Evolutionary conservation across 2,888 invertebrate species (phyloP).

Genomic region (Autographa gamma): DNA sequence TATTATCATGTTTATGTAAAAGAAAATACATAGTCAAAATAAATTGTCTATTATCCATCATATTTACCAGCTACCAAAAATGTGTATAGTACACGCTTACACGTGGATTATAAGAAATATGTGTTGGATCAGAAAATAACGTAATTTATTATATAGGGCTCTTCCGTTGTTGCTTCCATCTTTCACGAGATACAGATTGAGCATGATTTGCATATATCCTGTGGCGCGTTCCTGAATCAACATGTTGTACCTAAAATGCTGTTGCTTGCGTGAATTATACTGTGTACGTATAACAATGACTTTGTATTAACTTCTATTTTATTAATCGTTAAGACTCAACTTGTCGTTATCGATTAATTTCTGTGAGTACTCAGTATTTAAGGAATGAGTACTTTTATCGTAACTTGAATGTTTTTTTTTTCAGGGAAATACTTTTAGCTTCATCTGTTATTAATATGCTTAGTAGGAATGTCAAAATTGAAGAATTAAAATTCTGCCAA

Average conservation of each 20-base stretch:
- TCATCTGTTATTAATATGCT: no score
- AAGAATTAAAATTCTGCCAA: no score
- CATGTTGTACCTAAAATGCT: constrained; percentile 20
- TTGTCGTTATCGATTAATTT: no score
- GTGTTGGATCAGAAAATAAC: constrained; percentile 21
- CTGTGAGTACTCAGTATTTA: no score
- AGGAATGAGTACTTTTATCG: no score
- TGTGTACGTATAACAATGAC: not conserved
- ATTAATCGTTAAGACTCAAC: no score
- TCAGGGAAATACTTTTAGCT: no score
- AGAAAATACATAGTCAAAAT: not conserved
- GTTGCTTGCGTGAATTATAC: constrained; percentile 1
- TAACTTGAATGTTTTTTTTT: no score
- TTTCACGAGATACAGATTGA: constrained; percentile 21
- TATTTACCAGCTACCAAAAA: not conserved
- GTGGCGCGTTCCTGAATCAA: constrained; percentile 25
- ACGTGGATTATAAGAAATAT: constrained; percentile 17
- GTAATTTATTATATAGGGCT: constrained; percentile 23
- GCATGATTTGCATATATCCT: constrained; percentile 43
- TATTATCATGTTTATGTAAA: not conserved
- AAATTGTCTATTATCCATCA: constrained; percentile 3
- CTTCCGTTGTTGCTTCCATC: constrained; percentile 32
- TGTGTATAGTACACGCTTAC: not conserved
- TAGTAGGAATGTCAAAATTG: no score
- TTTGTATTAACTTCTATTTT: no score